Conservation (phyloP, 2,797 vertebrate species). For the Malurus splendens region DNA sequence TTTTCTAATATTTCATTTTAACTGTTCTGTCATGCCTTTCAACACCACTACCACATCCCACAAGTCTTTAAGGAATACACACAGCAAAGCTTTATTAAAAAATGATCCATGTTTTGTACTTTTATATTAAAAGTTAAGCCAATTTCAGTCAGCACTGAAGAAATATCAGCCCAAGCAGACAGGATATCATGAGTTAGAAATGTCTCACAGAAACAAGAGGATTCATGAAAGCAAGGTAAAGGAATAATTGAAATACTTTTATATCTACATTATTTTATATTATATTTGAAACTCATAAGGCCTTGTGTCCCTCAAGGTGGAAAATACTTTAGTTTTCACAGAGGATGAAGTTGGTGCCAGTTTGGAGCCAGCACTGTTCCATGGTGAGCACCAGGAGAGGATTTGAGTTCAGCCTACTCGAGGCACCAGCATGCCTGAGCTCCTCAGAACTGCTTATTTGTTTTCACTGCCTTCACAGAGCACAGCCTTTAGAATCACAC, state of each 20-base stretch:
- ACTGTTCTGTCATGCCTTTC: not conserved
- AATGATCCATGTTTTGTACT: not conserved
- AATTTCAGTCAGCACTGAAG: not conserved
- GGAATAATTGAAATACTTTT: not conserved
- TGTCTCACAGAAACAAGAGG: not conserved
- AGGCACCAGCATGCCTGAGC: not conserved
- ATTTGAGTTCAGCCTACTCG: not conserved
- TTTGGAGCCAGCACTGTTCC: not conserved
- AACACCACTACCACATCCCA: not conserved
- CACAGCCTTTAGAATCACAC: not conserved
- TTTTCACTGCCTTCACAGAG: not conserved
- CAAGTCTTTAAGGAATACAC: not conserved
- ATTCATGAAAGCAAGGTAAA: not conserved
- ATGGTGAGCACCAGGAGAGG: not conserved
- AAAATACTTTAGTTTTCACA: not conserved
- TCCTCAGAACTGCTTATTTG: not conserved
- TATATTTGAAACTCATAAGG: not conserved
- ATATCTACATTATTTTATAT: not conserved
- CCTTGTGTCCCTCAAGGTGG: not conserved
- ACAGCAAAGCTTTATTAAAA: constrained; percentile 1
- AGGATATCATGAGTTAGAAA: not conserved
- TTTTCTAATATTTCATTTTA: not conserved
- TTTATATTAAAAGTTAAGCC: not conserved
- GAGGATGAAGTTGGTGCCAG: not conserved
- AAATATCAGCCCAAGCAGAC: not conserved